Base-by-base conservation (phyloP, 2,888 invertebrate species). In the Rutpela maculata region DNA sequence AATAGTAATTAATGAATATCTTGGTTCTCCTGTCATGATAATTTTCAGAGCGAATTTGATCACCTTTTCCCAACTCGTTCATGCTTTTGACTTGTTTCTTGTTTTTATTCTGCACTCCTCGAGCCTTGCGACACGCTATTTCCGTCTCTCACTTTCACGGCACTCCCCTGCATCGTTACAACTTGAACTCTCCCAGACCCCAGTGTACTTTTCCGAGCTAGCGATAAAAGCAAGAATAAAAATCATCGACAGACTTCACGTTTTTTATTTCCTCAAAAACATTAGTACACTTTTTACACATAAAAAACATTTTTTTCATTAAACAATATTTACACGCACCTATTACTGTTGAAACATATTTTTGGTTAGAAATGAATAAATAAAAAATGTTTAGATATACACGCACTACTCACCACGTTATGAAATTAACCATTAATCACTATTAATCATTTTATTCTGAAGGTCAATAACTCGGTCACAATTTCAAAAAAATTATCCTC, bases 191-290 rank as follows among this genome's bases (percentile, higher is more conserved):
- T 71, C 55, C 80, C 78, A 73, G 57, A 43, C 71, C 55, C 80
- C 78, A 73, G 57, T 56, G 77, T 79, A 75, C 70, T 79, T 79
- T 75, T 79, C 77, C 75, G 74, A 68, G 60, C 68, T 71, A 68
- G 60, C 68, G 60, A 75, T 68, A 66, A 69, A 66, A 79, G 66
- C 74, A 35, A 60, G 55, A 67, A 65, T 65, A 77, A 74, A 67
- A 71, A 74, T 50, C 50, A n/a, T 50, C n/a, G 3, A 17, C n/a
- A 38, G 67, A 26, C 55, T 26, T 12, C 55, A 3, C 55, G 26
- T 18, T 35, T 35, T n/a, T 31, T 63, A 18, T 59, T 12, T 22
- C 35, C 63, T 35, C 35, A 38, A 60, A 60, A 60, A 26, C n/a
- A 60, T 22, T 60, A 26, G 22, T 31, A n/a, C 26, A 60, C n/a